phyloP scores from a whole-genome alignment of 30 jellyfish, hydroid and myxozoan species.

The Mastigias papua region DNA sequence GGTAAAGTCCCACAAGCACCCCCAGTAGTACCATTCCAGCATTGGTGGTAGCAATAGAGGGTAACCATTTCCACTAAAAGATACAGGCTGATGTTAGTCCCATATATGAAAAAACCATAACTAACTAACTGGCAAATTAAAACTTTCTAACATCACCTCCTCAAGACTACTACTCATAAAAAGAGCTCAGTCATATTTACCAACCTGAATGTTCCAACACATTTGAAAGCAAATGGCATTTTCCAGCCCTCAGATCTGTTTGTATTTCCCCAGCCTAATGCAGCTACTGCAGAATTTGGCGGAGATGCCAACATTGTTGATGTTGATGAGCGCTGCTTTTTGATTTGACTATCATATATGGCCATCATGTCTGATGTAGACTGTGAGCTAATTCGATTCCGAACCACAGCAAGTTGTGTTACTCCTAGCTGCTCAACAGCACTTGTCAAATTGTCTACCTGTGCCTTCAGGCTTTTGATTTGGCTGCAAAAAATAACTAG shows the following conservation, averaged over 20 bases:
- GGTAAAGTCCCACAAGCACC: too few relatives aligned
- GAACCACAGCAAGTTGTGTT: conserved; percentile 70
- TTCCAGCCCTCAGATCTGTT: conserved; percentile 85
- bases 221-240: conserved; percentile 97
- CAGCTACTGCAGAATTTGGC: conserved; percentile 28
- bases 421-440: conserved; percentile 83
- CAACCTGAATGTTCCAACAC: conserved; percentile 99
- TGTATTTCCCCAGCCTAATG: conserved; percentile 36
- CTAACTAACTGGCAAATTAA: too few relatives aligned
- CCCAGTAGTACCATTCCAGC: too few relatives aligned
- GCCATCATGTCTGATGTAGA: conserved; percentile 86
- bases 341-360: conserved; percentile 21
- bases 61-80: too few relatives aligned
- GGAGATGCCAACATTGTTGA: conserved; percentile 54
- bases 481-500: conserved; percentile 57
- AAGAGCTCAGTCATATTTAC: background rate
- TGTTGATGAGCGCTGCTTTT: conserved; percentile 41
- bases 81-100: too few relatives aligned
- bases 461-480: conserved; percentile 68
- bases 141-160: too few relatives aligned
- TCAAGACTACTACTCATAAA: too few relatives aligned
- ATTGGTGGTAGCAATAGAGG: too few relatives aligned
- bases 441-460: conserved; percentile 83
- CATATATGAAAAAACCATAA: too few relatives aligned
- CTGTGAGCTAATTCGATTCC: conserved; percentile 82